Evolutionary conservation across 1,140 invertebrate genomes (phyloP), one percentile per base, ranked within the genome.

Genomic region (Amyelois transitella): DNA sequence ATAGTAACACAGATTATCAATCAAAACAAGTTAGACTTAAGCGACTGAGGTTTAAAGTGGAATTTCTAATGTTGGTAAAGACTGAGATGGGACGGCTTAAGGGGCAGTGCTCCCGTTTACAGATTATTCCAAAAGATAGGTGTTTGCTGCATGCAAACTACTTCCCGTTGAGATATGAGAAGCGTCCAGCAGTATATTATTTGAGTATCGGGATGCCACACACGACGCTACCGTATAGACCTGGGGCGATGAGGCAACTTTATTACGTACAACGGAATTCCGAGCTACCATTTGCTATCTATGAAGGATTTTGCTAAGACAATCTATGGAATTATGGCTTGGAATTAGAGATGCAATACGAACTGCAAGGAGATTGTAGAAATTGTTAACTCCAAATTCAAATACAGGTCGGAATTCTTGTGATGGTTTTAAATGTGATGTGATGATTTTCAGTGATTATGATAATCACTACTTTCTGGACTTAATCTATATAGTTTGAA

Each of bases 91-190:
- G 32, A 38, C 51, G 54, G 66, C 66, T 64, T 28, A 25, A 21
- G 53, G 50, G 51, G 47, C 53, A 47, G 56, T 75, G 77, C 71
- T 77, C 75, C 64, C 72, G 64, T 86, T 86, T 81, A 55, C 64
- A 81, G 83, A 87, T 87, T 74, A 73, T 75, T 77, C 75, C 71
- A 75, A 77, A 80, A 83, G 83, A 86, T 86, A 81, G 69, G 70
- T 83, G 69, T 71, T 69, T 51, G 69, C 66, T 75, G 75, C 72
- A 86, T 83, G 83, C 78, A 83, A 83, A 85, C 78, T 77, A 82
- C 83, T 85, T 83, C 80, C 80, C 73, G 75, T 72, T 75, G 73
- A 81, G 81, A 83, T 87, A 82, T 85, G 80, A 75, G 77, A 66
- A 78, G 74, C 68, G 72, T 82, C 77, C 72, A 66, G 64, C 57